A percentile compares a stretch with the other conserved stretches of the same genome.
These are phyloP conservation scores for Parauchenoglanis ngamensis DNA, from an alignment of 2,797 vertebrate species.

Conservation along the genomic window DNA sequence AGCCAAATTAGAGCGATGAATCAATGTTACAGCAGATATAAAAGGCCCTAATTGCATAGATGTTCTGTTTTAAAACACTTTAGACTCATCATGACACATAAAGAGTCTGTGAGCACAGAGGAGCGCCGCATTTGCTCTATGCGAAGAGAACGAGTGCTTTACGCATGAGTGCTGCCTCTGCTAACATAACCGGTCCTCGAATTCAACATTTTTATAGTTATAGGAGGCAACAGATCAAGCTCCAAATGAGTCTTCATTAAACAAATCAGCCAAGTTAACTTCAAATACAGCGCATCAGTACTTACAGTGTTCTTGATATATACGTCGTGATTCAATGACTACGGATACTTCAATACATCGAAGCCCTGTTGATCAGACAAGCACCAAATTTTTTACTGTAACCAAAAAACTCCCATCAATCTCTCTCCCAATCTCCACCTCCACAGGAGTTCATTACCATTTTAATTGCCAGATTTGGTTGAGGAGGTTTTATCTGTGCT, in stretches of 20 bases:
- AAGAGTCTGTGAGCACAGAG: constrained; percentile 62
- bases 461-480: constrained; percentile 78
- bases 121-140: constrained; percentile 52
- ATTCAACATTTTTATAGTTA: neutral
- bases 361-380: constrained; percentile 19
- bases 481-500: constrained; percentile 61
- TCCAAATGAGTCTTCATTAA: neutral
- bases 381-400: constrained; percentile 20
- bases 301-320: constrained; percentile 7
- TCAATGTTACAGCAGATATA: constrained; percentile 44
- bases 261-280: neutral
- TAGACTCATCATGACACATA: constrained; percentile 60
- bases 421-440: constrained; percentile 48
- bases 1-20: constrained; percentile 20
- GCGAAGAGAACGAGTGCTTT: constrained; percentile 57
- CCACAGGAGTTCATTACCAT: constrained; percentile 76
- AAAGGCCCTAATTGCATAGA: constrained; percentile 54
- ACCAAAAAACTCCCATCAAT: constrained; percentile 28
- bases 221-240: neutral
- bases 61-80: constrained; percentile 58
- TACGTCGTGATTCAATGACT: neutral
- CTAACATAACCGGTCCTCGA: neutral
- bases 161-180: neutral
- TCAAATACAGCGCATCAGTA: neutral
- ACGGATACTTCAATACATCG: neutral